Conservation (phyloP, 2,888 invertebrate species). For the Lepetodrilus schrolli region DNA sequence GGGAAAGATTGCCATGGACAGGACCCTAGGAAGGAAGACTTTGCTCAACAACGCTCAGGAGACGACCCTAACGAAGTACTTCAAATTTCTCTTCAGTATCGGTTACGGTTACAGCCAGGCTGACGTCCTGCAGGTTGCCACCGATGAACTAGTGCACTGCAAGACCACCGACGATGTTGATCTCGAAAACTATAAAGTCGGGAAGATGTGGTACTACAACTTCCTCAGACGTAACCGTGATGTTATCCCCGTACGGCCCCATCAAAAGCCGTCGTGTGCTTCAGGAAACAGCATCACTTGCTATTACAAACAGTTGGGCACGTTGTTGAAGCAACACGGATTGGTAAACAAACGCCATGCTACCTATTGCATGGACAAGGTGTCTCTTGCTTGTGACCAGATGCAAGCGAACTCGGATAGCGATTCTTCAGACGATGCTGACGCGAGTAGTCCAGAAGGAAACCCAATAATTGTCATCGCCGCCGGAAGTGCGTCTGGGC, state of each 20-base stretch:
- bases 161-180: not conserved
- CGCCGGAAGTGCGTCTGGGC: not conserved
- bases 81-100: constrained; percentile 13
- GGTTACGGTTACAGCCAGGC: constrained; percentile 7
- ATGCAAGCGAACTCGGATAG: not conserved
- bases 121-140: constrained; percentile 17
- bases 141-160: not conserved
- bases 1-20: not conserved
- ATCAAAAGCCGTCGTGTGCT: not conserved
- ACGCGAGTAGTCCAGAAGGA: not conserved
- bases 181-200: not conserved
- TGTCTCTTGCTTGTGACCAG: not conserved
- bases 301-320: constrained; percentile 8
- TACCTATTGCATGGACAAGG: constrained; percentile 16
- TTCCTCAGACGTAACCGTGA: constrained; percentile 15
- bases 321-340: constrained; percentile 2
- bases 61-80: not conserved
- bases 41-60: not conserved
- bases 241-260: constrained; percentile 5
- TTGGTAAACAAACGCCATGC: not conserved
- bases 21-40: not conserved
- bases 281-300: not conserved
- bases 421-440: too few species aligned
- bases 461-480: constrained; percentile 4
- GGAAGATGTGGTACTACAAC: constrained; percentile 28